Conservation (phyloP, 2,113 vertebrate genomes). For the Seriola rivoliana region DNA sequence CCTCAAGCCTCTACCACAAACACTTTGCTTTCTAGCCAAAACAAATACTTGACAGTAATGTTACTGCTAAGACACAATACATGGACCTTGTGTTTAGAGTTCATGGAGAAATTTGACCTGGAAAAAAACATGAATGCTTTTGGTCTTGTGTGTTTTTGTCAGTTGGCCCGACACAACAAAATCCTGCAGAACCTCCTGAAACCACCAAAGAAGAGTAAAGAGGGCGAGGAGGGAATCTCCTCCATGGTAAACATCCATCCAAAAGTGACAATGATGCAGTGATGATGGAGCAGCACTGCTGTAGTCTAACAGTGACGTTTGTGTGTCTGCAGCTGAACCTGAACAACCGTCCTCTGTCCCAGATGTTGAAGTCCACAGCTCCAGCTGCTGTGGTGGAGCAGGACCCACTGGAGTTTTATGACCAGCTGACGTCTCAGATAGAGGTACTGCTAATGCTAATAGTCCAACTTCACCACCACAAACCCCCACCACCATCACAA, state of each 20-base stretch:
- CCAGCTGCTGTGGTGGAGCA: conserved; percentile 89
- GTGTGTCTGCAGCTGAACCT: conserved; percentile 89
- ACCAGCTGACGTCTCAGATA: conserved; percentile 92
- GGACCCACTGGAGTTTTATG: conserved; percentile 92
- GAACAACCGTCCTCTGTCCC: conserved; percentile 93
- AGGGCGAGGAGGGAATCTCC: conserved; percentile 94
- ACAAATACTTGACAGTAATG: too few relatives aligned
- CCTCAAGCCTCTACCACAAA: too few relatives aligned
- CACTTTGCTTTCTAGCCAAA: too few relatives aligned
- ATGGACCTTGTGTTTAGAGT: too few relatives aligned
- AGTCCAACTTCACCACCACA: too few relatives aligned
- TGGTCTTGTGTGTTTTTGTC: conserved; percentile 33
- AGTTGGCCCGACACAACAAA: conserved; percentile 96
- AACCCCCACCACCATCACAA: too few relatives aligned
- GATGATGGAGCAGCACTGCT: background rate
- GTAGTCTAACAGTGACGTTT: background rate
- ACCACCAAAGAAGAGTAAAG: conserved; percentile 88
- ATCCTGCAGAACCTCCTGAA: conserved; percentile 92
- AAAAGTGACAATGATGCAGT: too few relatives aligned
- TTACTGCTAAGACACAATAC: too few relatives aligned
- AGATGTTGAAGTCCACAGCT: conserved; percentile 92
- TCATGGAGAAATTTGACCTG: too few relatives aligned
- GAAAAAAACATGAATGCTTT: too few relatives aligned
- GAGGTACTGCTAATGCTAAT: conserved; percentile 81
- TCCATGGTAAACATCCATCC: conserved; percentile 88